These are phyloP conservation scores for Scytalopus superciliaris DNA, from an alignment of 2,113 vertebrate genomes.

Conservation along the genomic window DNA sequence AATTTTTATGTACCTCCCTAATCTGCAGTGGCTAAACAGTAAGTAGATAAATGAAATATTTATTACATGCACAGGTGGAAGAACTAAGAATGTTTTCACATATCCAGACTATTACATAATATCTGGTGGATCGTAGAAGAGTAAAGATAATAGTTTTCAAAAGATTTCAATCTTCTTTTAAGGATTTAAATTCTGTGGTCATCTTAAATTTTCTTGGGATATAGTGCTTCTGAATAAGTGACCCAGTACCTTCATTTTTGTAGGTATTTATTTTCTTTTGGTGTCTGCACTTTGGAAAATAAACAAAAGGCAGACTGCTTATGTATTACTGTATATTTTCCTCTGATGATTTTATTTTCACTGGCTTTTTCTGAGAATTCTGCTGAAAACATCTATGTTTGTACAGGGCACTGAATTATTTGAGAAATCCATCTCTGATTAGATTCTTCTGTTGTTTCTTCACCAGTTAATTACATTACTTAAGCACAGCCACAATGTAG, in stretches of 20 bases:
- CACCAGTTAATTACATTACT: background rate
- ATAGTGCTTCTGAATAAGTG: background rate
- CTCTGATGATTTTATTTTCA: background rate
- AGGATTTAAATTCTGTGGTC: background rate
- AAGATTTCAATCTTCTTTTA: background rate
- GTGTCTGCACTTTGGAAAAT: background rate
- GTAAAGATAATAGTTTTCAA: background rate
- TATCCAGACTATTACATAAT: background rate
- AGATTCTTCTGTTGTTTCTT: background rate
- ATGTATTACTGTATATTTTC: background rate
- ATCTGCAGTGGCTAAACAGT: background rate
- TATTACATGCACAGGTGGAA: background rate
- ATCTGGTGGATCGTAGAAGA: background rate
- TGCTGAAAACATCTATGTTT: background rate
- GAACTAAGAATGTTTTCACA: background rate
- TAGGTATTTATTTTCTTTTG: background rate
- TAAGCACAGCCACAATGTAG: background rate
- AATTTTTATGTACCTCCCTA: background rate
- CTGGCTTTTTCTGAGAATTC: background rate
- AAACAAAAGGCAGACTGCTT: background rate
- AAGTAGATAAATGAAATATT: background rate
- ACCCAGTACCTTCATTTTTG: background rate
- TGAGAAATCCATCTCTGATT: background rate
- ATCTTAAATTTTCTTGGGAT: background rate
- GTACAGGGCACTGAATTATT: background rate